Evolutionary conservation across 1,140 invertebrate species (phyloP), one percentile per base, ranked within the genome.

Genomic region (Pachypsylla venusta): DNA sequence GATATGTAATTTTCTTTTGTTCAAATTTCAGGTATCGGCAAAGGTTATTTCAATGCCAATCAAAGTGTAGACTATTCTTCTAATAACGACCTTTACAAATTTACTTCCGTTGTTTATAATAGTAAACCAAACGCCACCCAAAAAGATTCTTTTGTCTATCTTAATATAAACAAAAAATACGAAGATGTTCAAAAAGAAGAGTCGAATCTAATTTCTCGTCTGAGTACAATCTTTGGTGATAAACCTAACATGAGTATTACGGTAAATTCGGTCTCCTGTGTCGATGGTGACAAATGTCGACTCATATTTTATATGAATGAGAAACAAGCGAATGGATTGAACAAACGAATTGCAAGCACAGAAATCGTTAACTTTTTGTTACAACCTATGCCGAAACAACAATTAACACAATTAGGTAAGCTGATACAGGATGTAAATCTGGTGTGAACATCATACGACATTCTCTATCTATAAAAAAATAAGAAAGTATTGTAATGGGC

Each of bases 61-160:
- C 30, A 35, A 35, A 35, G 30, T 1, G 79, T 95, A 14, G 84
- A 89, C 58, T 83, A 95, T 48, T 89, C 83, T 57, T 83, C 86
- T 57, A 84, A 93, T 63, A 96, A 95, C 74, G 87, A 89, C 2
- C 79, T 93, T 25, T 96, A 90, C 70, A 76, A 87, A 48, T 94
- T 96, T 67, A 96, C 94, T 77, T 87, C 91, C 2, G 85, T 96
- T 25, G 88, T 87, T 0, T 95, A 95, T 67, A 89, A 84, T 67
- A 79, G 81, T 16, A 80, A 94, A 64, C 88, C 89, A 0, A 81
- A 79, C 1, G 79, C 82, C 30, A 85, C 88, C 58, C 87, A 91
- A 69, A 89, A 90, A 68, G 84, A 93, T 66, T 92, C 91, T 2
- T 74, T 92, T 16, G 87, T 96, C 1, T 82, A 83, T 13, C 66